Evolutionary conservation across 2,888 invertebrate species (phyloP), one percentile per base, ranked within the genome.

Genomic region (Pseudococcus longispinus): DNA sequence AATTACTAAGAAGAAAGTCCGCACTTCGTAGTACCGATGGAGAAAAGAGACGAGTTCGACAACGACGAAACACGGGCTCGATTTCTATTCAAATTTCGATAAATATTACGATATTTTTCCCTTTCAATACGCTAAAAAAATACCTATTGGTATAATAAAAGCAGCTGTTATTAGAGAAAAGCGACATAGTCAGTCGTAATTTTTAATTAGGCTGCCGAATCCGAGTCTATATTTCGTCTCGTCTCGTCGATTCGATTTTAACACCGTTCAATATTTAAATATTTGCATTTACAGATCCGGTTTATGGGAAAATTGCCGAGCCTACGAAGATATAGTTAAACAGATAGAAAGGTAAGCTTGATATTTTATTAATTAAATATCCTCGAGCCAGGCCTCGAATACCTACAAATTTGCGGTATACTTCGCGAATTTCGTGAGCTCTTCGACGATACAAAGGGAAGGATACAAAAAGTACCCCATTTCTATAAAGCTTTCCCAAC

Each of bases 271-370:
- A 42, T 82, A 44, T 37, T 84, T 60, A 18, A 37, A 84, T 20
- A 74, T 44, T 74, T 65, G n/a, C 89, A 92, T 92, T 93, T 91
- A 89, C 92, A 94, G 94, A 91, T 95, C 96, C 91, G 96, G 96
- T 90, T 96, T 97, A 91, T 97, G 97, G 97, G 97, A 97, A 93
- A 97, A 97, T 92, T 97, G 97, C 93, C 94, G 96, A 92, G 96
- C 96, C 90, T 97, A 97, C 92, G 97, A 97, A 92, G 97, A 97
- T 92, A 96, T 97, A 92, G 96, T 97, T 90, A 97, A 97, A 93
- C 97, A 97, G 91, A 94, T 97, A 91, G 97, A 97, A 93, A 96
- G 97, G 95, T 96, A 94, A 93, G 95, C 20, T 60, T 80, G 84
- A 85, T 77, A 42, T 84, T 51, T 84, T 60, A 60, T 84, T 60